phyloP scores from a whole-genome alignment of 2,888 invertebrate species.

The Xestoiulus laeticollis region DNA sequence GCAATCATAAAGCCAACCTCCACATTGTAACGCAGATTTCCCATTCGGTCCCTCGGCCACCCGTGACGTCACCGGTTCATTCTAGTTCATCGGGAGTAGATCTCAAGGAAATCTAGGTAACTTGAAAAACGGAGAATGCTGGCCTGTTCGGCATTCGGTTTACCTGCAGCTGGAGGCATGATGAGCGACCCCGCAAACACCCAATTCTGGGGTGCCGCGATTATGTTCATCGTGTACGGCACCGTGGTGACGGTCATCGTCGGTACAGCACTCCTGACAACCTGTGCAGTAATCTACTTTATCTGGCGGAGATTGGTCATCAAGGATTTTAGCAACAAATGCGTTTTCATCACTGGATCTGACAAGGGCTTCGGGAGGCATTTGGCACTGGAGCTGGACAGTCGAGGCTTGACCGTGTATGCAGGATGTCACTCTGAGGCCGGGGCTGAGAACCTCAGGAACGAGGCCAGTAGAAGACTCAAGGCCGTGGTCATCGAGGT shows the following conservation, averaged over 20 bases:
- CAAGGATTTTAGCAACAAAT: constrained; percentile 44
- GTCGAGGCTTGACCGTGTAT: constrained; percentile 49
- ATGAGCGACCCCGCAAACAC: background rate
- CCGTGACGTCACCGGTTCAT: background rate
- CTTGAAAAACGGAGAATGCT: background rate
- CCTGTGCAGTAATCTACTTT: background rate
- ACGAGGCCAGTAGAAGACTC: background rate
- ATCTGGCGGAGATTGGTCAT: constrained; percentile 32
- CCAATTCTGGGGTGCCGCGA: background rate
- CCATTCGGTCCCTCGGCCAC: background rate
- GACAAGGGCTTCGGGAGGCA: constrained; percentile 51
- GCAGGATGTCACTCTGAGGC: constrained; percentile 53
- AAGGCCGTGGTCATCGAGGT: constrained; percentile 51
- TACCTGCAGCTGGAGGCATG: background rate
- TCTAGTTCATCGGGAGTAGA: background rate
- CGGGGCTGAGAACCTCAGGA: constrained; percentile 46
- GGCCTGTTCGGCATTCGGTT: background rate
- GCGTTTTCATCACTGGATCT: constrained; percentile 52
- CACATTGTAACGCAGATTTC: too few relatives aligned
- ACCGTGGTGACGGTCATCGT: background rate
- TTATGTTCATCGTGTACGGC: background rate
- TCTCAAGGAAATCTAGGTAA: background rate
- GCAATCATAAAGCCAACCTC: too few relatives aligned
- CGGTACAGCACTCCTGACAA: background rate
- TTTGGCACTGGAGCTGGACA: constrained; percentile 51